Percentiles rank a stretch among this genome's conserved stretches.
phyloP scores from a whole-genome alignment of 1,140 invertebrate genomes.

The Drosophila mayri region DNA sequence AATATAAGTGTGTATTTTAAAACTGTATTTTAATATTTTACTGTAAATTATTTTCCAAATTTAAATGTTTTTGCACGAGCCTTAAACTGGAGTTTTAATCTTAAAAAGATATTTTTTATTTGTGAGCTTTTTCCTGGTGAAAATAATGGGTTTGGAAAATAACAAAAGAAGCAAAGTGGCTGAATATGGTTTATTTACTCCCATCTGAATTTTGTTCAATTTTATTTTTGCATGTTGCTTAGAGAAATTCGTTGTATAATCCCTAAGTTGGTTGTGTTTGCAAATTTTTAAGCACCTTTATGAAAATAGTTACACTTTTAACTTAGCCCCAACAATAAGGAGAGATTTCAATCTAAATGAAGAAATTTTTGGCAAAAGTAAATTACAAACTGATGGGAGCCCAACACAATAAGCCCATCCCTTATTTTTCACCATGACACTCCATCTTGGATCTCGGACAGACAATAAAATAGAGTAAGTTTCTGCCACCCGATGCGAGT shows the following conservation, averaged over 20 bases:
- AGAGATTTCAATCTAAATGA: slow-evolving; percentile 15
- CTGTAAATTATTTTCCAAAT: no score
- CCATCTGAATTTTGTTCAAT: not conserved
- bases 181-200: not conserved
- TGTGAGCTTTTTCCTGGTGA: not conserved
- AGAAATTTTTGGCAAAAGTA: not conserved
- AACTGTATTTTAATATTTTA: no score
- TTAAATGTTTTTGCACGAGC: not conserved
- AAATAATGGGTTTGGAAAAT: no score
- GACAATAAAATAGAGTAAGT: not conserved
- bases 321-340: not conserved
- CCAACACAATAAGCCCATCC: not conserved
- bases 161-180: not conserved
- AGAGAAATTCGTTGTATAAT: not conserved
- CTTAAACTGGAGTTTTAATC: not conserved
- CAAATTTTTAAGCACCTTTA: not conserved
- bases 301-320: not conserved
- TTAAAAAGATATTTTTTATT: not conserved
- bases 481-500: not conserved
- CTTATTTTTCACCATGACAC: not conserved
- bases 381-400: not conserved
- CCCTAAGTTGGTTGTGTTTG: not conserved
- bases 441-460: not conserved
- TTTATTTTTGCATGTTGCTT: not conserved
- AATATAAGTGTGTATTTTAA: no score